Conservation (phyloP, 1,140 invertebrate species). For the Tyrophagus putrescentiae region DNA sequence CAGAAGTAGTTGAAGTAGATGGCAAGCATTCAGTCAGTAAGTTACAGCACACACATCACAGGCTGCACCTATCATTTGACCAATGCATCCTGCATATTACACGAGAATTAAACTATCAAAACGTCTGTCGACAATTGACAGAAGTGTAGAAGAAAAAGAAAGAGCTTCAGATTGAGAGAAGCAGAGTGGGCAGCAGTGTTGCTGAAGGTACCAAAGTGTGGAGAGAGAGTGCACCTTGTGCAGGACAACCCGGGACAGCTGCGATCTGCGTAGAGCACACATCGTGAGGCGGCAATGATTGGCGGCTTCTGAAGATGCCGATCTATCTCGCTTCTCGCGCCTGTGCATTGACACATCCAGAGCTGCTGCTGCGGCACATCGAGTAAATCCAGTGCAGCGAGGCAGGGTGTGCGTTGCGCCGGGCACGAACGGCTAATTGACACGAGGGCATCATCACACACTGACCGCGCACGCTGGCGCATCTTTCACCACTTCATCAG, state of each 20-base stretch:
- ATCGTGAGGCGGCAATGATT: neutral
- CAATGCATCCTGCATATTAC: neutral
- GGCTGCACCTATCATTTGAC: too few species aligned
- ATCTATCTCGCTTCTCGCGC: neutral
- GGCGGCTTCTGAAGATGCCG: neutral
- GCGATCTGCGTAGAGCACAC: slow-evolving; percentile 10
- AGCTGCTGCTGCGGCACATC: too few species aligned
- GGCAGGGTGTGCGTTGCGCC: neutral
- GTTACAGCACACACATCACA: too few species aligned
- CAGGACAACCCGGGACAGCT: neutral
- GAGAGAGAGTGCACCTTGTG: neutral
- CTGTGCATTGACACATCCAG: neutral
- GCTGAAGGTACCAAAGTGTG: neutral
- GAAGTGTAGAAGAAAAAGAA: too few species aligned
- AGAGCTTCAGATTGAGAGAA: slow-evolving; percentile 2
- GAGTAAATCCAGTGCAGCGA: too few species aligned
- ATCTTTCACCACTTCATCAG: slow-evolving; percentile 15
- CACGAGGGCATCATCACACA: slow-evolving; percentile 7
- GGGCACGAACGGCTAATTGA: neutral
- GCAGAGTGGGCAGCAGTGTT: neutral
- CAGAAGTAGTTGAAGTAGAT: too few species aligned
- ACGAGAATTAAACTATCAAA: slow-evolving; percentile 12
- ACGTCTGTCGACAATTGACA: neutral
- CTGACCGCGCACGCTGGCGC: slow-evolving; percentile 10
- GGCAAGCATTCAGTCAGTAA: too few species aligned